Evolutionary conservation across 1,140 invertebrate genomes (phyloP), one percentile per base, ranked within the genome.

Genomic region (Panonychus citri): DNA sequence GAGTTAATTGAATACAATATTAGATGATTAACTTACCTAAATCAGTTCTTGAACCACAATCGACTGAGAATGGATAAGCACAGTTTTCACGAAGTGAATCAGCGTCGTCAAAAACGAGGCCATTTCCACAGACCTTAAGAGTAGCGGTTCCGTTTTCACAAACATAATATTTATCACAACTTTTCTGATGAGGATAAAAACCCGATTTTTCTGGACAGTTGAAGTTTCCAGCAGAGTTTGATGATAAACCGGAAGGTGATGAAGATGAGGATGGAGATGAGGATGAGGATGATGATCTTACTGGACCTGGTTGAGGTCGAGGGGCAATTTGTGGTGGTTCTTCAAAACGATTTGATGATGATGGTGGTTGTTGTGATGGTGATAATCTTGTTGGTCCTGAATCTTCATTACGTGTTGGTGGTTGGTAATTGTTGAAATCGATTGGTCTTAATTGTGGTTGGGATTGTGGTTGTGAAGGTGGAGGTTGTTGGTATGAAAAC

Each of bases 151-250:
- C 82, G 64, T 85, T 85, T 69, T 90, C 85, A 68, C 87, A 93
- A 66, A 89, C 87, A 83, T 83, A 91, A 70, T 91, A 93, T 72
- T 91, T 91, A 73, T 93, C 88, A 68, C 88, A 93, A 25, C 82
- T 85, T 28, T 60, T 58, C 74, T 71, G 64, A 81, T 81, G 70
- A 86, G 87, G 58, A 84, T 85, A 91, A 73, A 89, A 91, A 10
- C 88, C 88, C 66, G 85, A 90, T 39, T 25, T 34, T 39, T 53
- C 49, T 10, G 49, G 49, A 24, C 49, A 51, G 27, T 15, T 25
- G 27, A 27, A 51, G 27, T 51, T 27, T n/a, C 25, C 24, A 12
- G 21, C 49, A n/a, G n/a, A n/a, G n/a, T n/a, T n/a, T n/a, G n/a
- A n/a, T n/a, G n/a, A n/a, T 34, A 5, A 5, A 34, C 12, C 12